A percentile compares a stretch with the other conserved stretches of the same genome.
Conservation (phyloP, 2,888 invertebrate genomes). For the Norana najaformis region DNA sequence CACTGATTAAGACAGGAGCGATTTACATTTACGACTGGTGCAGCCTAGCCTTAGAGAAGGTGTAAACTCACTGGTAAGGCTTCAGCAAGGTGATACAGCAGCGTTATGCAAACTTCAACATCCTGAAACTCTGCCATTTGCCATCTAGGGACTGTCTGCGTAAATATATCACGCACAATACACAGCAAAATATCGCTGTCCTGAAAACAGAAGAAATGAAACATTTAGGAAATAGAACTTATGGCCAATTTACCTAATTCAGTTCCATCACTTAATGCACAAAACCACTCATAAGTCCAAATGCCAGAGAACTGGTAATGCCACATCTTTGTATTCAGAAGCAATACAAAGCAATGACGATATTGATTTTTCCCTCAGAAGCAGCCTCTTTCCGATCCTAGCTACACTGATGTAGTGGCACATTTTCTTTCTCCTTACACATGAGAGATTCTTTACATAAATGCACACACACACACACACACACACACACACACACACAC, state of each 20-base stretch:
- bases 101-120: slow-evolving; percentile 65
- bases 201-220: slow-evolving; percentile 47
- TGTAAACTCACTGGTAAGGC: slow-evolving; percentile 57
- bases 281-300: not conserved
- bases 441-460: too few relatives aligned
- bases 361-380: not conserved
- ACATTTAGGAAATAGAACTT: not conserved
- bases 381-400: not conserved
- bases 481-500: too few relatives aligned
- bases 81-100: slow-evolving; percentile 66
- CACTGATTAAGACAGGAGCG: not conserved
- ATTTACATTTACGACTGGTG: not conserved
- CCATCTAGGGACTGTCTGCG: slow-evolving; percentile 63
- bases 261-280: not conserved
- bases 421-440: too few relatives aligned
- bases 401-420: too few relatives aligned
- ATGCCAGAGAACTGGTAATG: not conserved
- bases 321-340: not conserved
- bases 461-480: too few relatives aligned
- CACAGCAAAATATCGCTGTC: slow-evolving; percentile 63
- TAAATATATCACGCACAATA: slow-evolving; percentile 62
- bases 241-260: not conserved
- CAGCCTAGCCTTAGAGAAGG: too few relatives aligned
- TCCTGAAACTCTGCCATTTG: slow-evolving; percentile 62
- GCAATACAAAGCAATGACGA: not conserved